Conservation (phyloP, 2,113 vertebrate genomes). For the Zosterops lateralis region DNA sequence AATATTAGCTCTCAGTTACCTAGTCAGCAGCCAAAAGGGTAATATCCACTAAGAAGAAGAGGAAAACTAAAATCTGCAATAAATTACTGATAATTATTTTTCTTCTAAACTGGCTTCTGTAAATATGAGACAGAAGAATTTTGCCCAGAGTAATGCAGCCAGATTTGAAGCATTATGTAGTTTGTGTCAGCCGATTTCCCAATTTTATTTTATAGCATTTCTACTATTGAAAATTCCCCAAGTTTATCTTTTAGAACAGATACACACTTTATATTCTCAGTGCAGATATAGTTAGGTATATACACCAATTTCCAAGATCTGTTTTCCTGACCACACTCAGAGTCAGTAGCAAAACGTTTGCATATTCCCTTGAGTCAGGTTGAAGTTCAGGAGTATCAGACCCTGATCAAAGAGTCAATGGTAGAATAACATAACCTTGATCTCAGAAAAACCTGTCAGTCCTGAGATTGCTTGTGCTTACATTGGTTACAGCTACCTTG, state of each 20-base stretch:
- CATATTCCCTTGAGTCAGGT: slow-evolving; percentile 19
- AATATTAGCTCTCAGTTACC: not conserved
- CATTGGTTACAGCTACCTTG: not conserved
- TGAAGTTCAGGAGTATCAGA: slow-evolving; percentile 26
- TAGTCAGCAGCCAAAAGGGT: not conserved
- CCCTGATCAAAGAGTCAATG: slow-evolving; percentile 20
- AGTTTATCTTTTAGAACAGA: not conserved
- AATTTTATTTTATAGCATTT: not conserved
- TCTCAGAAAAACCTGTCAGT: slow-evolving; percentile 22
- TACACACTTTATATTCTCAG: not conserved
- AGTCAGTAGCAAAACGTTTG: not conserved
- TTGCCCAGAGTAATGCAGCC: not conserved
- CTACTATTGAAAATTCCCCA: not conserved
- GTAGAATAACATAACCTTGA: slow-evolving; percentile 15
- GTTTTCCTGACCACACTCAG: not conserved
- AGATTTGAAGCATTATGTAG: not conserved
- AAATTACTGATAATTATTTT: not conserved
- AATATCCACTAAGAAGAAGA: not conserved
- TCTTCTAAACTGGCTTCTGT: not conserved
- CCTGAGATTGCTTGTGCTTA: not conserved
- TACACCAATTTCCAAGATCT: not conserved
- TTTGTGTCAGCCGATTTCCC: not conserved
- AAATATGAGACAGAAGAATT: not conserved
- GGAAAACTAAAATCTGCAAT: not conserved
- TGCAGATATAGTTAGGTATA: not conserved